Conservation (phyloP, 2,888 invertebrate species). For the Muscina levida region DNA sequence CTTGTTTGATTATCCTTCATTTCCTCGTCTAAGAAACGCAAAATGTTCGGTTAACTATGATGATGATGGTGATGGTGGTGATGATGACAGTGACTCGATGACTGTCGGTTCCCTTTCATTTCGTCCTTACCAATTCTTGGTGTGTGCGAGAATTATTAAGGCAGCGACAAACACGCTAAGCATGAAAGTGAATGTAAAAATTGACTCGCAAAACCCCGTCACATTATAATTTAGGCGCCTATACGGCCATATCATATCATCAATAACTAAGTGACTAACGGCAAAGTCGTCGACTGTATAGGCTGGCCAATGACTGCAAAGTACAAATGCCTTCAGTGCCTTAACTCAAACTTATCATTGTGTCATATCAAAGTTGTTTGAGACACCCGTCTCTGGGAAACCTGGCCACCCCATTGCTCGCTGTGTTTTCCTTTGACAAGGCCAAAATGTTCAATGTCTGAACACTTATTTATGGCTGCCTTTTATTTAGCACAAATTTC, state of each 20-base stretch:
- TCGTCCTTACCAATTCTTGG: slow-evolving; percentile 2
- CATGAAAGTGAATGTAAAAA: neutral
- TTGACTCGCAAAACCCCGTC: neutral
- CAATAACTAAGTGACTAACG: too few relatives aligned
- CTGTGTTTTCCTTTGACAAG: too few relatives aligned
- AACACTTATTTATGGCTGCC: too few relatives aligned
- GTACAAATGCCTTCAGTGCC: too few relatives aligned
- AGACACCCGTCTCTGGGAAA: too few relatives aligned
- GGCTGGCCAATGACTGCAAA: neutral
- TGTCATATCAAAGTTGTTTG: too few relatives aligned
- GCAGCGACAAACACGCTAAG: slow-evolving; percentile 49
- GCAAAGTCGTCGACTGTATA: too few relatives aligned
- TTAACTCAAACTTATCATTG: too few relatives aligned
- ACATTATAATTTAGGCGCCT: slow-evolving; percentile 57
- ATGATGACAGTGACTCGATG: neutral
- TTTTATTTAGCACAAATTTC: too few relatives aligned
- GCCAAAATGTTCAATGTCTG: too few relatives aligned
- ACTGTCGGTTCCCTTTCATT: neutral
- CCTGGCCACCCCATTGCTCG: too few relatives aligned
- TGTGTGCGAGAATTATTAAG: slow-evolving; percentile 41
- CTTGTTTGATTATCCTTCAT: slow-evolving; percentile 29
- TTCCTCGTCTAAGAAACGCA: neutral
- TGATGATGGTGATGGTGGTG: neutral
- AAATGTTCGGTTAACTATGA: neutral
- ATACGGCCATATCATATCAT: slow-evolving; percentile 9